Evolutionary conservation across 2,113 vertebrate genomes (phyloP).

Genomic region (Pygoscelis antarcticus): DNA sequence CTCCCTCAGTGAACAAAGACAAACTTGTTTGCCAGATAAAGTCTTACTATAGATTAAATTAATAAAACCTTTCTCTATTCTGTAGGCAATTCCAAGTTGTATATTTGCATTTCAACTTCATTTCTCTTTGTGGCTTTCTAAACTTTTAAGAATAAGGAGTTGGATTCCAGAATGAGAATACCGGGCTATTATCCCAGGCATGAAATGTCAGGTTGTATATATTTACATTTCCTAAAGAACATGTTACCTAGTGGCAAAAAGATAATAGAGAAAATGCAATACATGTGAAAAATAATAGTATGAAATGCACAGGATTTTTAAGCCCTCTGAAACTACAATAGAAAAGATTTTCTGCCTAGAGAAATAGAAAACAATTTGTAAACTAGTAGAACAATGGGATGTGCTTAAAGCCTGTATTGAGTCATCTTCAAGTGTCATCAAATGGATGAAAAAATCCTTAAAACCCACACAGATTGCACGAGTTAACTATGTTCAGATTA

Average conservation of each 20-base stretch:
- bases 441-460: constrained; percentile 37
- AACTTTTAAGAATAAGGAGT: neutral
- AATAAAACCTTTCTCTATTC: neutral
- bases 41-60: neutral
- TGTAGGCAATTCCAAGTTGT: neutral
- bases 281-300: neutral
- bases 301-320: neutral
- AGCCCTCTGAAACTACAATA: neutral
- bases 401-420: constrained; percentile 16
- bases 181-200: neutral
- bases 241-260: neutral
- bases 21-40: neutral
- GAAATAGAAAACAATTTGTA: constrained; percentile 15
- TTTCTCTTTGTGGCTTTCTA: neutral
- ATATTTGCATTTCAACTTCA: neutral
- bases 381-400: constrained; percentile 9
- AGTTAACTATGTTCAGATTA: constrained; percentile 51
- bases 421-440: constrained; percentile 43
- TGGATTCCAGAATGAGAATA: neutral
- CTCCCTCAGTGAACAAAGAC: neutral
- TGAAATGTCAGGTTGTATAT: neutral
- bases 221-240: neutral
- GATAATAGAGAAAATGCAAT: neutral
- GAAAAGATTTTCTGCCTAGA: neutral
- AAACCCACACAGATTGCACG: constrained; percentile 28